A percentile compares a stretch with the other conserved stretches of the same genome.
These are phyloP conservation scores for Macrophya annulata DNA, from an alignment of 2,888 invertebrate species.

Conservation along the genomic window DNA sequence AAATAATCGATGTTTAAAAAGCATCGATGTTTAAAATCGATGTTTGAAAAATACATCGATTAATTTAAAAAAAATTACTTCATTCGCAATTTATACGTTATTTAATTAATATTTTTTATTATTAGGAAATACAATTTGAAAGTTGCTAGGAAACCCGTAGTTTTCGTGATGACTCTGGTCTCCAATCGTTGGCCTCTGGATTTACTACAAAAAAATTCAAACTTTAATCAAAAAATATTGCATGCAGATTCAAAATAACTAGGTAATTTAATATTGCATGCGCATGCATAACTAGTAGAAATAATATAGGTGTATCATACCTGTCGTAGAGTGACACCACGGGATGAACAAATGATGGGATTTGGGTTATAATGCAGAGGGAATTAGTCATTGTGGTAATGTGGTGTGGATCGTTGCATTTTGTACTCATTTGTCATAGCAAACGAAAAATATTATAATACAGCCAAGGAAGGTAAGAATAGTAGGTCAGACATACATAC, in stretches of 20 bases:
- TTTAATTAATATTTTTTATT: no score
- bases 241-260: not conserved
- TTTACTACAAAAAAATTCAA: not conserved
- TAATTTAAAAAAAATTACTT: not conserved
- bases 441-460: not conserved
- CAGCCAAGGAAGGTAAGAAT: not conserved
- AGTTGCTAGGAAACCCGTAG: no score
- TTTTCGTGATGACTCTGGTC: not conserved
- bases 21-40: conserved; percentile 7
- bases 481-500: not conserved
- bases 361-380: not conserved
- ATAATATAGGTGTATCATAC: conserved; percentile 8
- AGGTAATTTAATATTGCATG: not conserved
- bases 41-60: not conserved
- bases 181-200: not conserved
- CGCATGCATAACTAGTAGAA: conserved; percentile 7
- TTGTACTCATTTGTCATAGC: not conserved
- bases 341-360: not conserved
- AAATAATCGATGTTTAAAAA: conserved; percentile 20
- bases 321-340: not conserved
- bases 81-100: no score
- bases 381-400: conserved; percentile 2
- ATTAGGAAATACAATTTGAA: no score
- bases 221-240: not conserved
- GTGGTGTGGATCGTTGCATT: not conserved